Evolutionary conservation across 2,888 invertebrate genomes (phyloP), one percentile per base, ranked within the genome.

Genomic region (Mythimna loreyi): DNA sequence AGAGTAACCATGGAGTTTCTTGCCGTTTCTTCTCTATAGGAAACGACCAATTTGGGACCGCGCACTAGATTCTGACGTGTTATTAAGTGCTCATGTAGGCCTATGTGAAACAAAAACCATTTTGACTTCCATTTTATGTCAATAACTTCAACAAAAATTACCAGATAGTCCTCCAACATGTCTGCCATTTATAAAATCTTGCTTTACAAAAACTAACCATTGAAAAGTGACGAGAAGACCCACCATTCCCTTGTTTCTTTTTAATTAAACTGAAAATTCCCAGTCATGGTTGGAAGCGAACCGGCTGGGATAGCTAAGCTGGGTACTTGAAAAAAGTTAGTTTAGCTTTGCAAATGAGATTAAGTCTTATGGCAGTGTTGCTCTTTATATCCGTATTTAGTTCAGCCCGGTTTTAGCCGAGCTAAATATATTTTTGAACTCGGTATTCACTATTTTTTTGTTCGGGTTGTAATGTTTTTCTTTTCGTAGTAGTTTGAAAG

Each of bases 241-340:
- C 91, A 90, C 92, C 92, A 91, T 93, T 93, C 89, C 82, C 92
- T 90, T 94, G 94, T 94, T 94, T 94, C 92, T 91, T 91, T 95
- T 95, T 94, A 94, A 95, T 94, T 94, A 94, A 94, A 92, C 91
- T 90, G 88, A 86, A 90, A 92, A 92, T 92, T 90, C 90, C 89
- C 87, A 92, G 89, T 90, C 92, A 90, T 87, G 88, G 87, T 80
- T 85, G 79, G 80, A 84, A 87, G 83, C 85, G 85, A 86, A 86
- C 86, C 80, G 81, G 82, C 77, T 77, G 82, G 81, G 75, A 84
- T 82, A 77, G 85, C 87, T 88, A 85, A 85, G 85, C 86, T 86
- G 85, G 33, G 56, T 52, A 80, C 85, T 90, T 87, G 84, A 89
- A 91, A 83, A 92, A 92, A 90, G 86, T 87, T 85, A 85, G 87